Evolutionary conservation across 2,888 invertebrate genomes (phyloP), one percentile per base, ranked within the genome.

Genomic region (Sussaba pulchella): DNA sequence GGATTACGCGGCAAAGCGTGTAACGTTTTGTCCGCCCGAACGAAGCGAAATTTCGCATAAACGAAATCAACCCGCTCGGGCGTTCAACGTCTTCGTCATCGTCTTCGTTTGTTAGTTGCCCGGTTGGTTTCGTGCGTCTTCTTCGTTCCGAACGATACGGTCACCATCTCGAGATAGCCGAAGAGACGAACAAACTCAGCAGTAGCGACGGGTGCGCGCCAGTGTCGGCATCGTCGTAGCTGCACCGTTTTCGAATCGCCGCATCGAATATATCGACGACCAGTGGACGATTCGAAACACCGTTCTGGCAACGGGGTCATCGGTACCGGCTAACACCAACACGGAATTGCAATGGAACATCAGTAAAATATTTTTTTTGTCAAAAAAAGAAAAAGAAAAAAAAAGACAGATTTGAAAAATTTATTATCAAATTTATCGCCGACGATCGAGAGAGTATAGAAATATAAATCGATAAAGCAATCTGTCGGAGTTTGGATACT

Each of bases 151-250:
- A 17, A 41, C 70, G 41, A 39, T 43, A 54, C 57, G 69, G 41
- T 70, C 57, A 19, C 26, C 57, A 43, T 57, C 45, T 57, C 70
- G 57, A 63, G 61, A 63, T 39, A 61, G 10, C 71, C 69, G 69
- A 54, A 17, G 26, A 52, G 24, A 36, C 61, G 72, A 50, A 14
- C 39, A 41, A 52, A 24, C 17, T 19, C 17, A 72, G 84, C 88
- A 90, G 91, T 90, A 88, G 90, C 87, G 87, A 86, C 87, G 88
- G 85, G 86, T 87, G 87, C 88, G 90, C 86, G 89, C 85, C 85
- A 87, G 88, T 87, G 87, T 89, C 87, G 87, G 87, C 87, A 89
- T 90, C 89, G 89, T 87, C 85, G 83, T 80, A 84, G 52, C 72
- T 52, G 63, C 63, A 26, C 63, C 52, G 41, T 41, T 73, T 45